phyloP scores from a whole-genome alignment of 2,113 vertebrate species.

The Oxyura jamaicensis region DNA sequence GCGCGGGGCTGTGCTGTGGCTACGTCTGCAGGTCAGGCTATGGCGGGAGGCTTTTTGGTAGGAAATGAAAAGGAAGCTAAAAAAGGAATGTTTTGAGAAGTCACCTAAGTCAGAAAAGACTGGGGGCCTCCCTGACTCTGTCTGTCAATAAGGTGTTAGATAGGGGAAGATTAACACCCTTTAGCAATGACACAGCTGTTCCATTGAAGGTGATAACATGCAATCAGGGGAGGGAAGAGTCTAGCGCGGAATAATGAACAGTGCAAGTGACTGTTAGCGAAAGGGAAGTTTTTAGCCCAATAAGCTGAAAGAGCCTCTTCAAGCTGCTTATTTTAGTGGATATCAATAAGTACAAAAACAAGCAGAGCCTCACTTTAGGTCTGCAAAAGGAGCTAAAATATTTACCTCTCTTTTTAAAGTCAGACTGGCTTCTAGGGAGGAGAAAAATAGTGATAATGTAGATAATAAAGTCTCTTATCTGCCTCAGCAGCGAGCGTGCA shows the following conservation, averaged over 20 bases:
- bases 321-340: slow-evolving; percentile 5
- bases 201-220: slow-evolving; percentile 67
- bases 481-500: neutral
- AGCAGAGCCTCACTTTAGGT: neutral
- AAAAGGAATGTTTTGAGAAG: slow-evolving; percentile 52
- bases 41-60: neutral
- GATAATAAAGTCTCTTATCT: slow-evolving; percentile 45
- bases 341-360: neutral
- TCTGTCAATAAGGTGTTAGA: slow-evolving; percentile 71
- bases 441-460: slow-evolving; percentile 29
- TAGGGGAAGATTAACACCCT: slow-evolving; percentile 67
- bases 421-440: neutral
- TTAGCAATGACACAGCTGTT: slow-evolving; percentile 72
- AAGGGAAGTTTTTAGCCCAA: slow-evolving; percentile 4
- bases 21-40: neutral
- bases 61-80: slow-evolving; percentile 17
- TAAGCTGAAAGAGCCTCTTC: neutral
- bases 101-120: slow-evolving; percentile 46
- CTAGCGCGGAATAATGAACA: slow-evolving; percentile 52
- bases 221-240: slow-evolving; percentile 51
- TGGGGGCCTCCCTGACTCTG: slow-evolving; percentile 50
- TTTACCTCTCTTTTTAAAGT: slow-evolving; percentile 34
- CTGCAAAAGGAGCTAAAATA: slow-evolving; percentile 4
- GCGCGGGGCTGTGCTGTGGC: neutral
- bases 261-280: neutral